Evolutionary conservation across 1,140 invertebrate genomes (phyloP).

Genomic region (Drosophila persimilis): DNA sequence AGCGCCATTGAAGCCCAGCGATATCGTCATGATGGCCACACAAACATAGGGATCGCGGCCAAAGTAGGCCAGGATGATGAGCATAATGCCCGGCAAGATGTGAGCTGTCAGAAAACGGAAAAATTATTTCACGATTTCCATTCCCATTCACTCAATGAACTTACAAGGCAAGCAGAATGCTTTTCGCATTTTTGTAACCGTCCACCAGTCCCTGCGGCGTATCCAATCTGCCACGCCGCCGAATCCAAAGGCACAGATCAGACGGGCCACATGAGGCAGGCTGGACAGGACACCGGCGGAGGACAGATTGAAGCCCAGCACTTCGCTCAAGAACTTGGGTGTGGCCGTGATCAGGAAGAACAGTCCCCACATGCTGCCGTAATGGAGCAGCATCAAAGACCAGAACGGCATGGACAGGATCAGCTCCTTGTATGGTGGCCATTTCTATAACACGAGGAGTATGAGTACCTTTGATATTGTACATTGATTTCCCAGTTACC

Average conservation of each 20-base stretch:
- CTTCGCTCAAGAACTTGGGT: constrained; percentile 93
- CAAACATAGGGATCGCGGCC: constrained; percentile 87
- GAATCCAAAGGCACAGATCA: constrained; percentile 87
- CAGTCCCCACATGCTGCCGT: constrained; percentile 91
- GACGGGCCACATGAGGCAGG: constrained; percentile 87
- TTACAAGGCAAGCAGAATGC: constrained; percentile 88
- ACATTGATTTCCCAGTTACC: constrained; percentile 32
- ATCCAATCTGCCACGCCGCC: constrained; percentile 87
- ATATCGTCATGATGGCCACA: constrained; percentile 88
- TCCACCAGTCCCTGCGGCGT: constrained; percentile 85
- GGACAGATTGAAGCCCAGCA: constrained; percentile 91
- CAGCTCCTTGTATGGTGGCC: constrained; percentile 86
- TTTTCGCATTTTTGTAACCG: constrained; percentile 87
- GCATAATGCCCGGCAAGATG: constrained; percentile 87
- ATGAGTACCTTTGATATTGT: too few species aligned
- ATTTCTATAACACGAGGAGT: constrained; percentile 71
- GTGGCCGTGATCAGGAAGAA: constrained; percentile 93
- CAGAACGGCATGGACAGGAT: constrained; percentile 87
- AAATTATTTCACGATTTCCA: neutral
- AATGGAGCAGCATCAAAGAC: constrained; percentile 87
- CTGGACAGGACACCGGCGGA: constrained; percentile 88
- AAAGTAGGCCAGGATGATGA: constrained; percentile 87
- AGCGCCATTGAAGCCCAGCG: constrained; percentile 92
- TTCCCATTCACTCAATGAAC: constrained; percentile 45
- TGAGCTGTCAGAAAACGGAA: constrained; percentile 85